Base-by-base conservation (phyloP, 2,888 invertebrate genomes). In the Meiosimyza platycephala region DNA sequence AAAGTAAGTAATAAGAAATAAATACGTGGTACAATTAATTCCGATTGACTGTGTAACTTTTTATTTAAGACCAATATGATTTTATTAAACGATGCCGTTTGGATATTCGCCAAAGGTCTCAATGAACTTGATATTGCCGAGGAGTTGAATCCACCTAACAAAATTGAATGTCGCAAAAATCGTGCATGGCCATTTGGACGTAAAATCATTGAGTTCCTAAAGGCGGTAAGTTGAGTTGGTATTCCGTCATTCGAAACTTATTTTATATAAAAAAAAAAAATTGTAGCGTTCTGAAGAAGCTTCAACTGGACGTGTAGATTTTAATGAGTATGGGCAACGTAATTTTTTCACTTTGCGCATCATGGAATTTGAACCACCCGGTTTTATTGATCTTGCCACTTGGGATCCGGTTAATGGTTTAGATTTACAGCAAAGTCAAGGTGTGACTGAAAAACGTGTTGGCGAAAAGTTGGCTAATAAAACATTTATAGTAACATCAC, bases 21-120 rank as follows among this genome's bases (percentile, higher is more conserved):
- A 12, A 18, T 57, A 13, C 11, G 11, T 1, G 18, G 3, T 22
- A 18, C 3, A 22, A 28, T 15, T 16, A 57, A n/a, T 18, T 2
- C 18, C 5, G 18, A 9, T 22, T 57, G 12, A 18, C 13, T 22
- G 0, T 12, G 4, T 28, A 60, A 40, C 11, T 28, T 16, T 6
- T 3, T 71, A 59, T 63, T 87, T 2, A 85, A 93, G 91, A 90
- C 91, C 0, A 90, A 90, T 79, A 90, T 92, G 76, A 92, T 93
- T 5, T 84, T 94, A 47, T 88, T 93, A 72, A 92, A 92, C 81
- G 94, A 94, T 84, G 92, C 93, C 0, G 90, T 93, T 3, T 89
- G 89, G 79, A 85, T 93, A 74, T 92, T 93, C 81, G 90, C 91
- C 11, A 90, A 89, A 76, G 91, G 91, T 1, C 79, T 87, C 18